Evolutionary conservation across 2,797 vertebrate species (phyloP), one percentile per base, ranked within the genome.

Genomic region (Girardinus metallicus): DNA sequence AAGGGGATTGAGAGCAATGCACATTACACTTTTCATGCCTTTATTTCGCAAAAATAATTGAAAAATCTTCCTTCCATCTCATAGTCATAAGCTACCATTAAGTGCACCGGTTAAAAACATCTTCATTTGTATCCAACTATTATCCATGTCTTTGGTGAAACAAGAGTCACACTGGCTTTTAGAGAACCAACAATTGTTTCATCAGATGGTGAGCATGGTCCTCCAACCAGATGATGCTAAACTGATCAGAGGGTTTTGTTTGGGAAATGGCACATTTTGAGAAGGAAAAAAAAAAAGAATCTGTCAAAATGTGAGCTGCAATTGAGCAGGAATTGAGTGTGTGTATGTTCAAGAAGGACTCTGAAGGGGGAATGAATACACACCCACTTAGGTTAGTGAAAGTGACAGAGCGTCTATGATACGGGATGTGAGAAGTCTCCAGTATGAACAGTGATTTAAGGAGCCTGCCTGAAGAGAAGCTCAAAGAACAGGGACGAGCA

Each of bases 391-490:
- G 89, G 85, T 92, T 87, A 85, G 87, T 86, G 81, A 76, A 94
- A 90, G 90, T 93, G 94, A 94, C 94, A 93, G 91, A 88, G 86
- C 34, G 62, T 90, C 84, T 88, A 82, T 91, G 91, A 92, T 91
- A 80, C 83, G 77, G 88, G 88, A 89, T 87, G 89, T 62, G 77
- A 89, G 85, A 87, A 91, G 85, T 84, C 89, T 91, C 83, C 86
- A 86, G 77, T 88, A 91, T 89, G 85, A 91, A 76, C 86, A 86
- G 85, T 34, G 87, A 89, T 89, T 89, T 86, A 78, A 91, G 85
- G 84, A 85, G 86, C 75, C 79, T 87, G 87, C 84, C 87, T 92
- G 83, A 79, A 92, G 89, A 91, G 88, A 89, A 66, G 81, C 77
- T 77, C 81, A 41, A 79, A 83, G 80, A 89, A 71, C 80, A 80